Percentiles rank a stretch among this genome's conserved stretches.
Evolutionary conservation across 53 echinoderm and acorn worm species (phyloP).

Genomic region (Arbacia lixula): DNA sequence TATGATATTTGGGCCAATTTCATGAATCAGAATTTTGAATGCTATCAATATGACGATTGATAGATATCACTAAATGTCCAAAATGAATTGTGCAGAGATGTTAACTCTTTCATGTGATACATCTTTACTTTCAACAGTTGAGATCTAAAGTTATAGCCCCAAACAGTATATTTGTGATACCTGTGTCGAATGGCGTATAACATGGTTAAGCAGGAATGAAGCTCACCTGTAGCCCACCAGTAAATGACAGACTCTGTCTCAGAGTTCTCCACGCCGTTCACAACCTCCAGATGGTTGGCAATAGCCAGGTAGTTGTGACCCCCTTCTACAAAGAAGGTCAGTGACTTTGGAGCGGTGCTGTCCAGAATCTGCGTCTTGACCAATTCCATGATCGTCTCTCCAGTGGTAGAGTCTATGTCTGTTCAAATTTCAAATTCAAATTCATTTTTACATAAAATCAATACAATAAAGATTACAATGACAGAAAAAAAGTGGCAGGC

Average conservation of each 20-base stretch:
- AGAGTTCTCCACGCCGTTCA: constrained; percentile 4
- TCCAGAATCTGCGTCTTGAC: constrained; percentile 9
- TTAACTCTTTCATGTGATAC: no score
- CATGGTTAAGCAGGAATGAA: neutral
- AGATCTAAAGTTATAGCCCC: no score
- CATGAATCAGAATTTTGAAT: no score
- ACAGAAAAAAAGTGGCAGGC: no score
- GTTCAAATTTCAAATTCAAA: neutral
- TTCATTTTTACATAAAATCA: neutral
- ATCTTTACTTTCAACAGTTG: no score
- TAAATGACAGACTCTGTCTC: constrained; percentile 72
- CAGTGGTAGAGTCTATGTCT: neutral
- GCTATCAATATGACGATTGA: no score
- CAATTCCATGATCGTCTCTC: neutral
- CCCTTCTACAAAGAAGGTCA: constrained; percentile 4
- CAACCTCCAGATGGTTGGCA: constrained; percentile 50
- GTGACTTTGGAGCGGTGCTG: constrained; percentile 9
- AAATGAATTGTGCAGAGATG: no score
- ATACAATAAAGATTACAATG: neutral
- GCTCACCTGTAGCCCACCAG: constrained; percentile 49
- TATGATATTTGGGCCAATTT: no score
- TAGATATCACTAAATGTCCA: no score
- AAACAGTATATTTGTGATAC: no score
- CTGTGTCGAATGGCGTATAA: no score
- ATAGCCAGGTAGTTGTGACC: constrained; percentile 66